Evolutionary conservation across 2,113 vertebrate species (phyloP).

Genomic region (Lonchura striata): DNA sequence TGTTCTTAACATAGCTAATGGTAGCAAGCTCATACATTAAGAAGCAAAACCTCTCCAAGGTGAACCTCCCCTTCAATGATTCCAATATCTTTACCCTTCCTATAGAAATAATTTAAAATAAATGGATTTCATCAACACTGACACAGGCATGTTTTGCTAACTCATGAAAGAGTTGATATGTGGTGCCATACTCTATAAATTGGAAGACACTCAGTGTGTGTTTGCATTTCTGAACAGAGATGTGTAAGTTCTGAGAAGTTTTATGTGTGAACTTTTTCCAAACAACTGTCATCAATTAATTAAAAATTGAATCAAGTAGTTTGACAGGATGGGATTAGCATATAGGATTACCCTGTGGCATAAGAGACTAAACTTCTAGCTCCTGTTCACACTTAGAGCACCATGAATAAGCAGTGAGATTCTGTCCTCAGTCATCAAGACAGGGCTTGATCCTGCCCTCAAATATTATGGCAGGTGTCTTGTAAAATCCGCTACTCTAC

Average conservation of each 20-base stretch:
- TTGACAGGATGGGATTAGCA: not conserved
- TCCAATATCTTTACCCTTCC: not conserved
- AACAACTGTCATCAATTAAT: not conserved
- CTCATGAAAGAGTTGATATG: not conserved
- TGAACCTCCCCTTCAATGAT: not conserved
- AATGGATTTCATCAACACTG: not conserved
- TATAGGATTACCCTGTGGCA: not conserved
- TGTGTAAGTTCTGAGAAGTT: not conserved
- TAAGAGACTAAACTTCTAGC: not conserved
- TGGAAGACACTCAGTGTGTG: not conserved
- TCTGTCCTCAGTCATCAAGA: slow-evolving; percentile 28
- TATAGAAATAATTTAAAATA: not conserved
- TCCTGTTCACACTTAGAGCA: not conserved
- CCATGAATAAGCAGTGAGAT: slow-evolving; percentile 20
- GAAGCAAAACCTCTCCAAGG: not conserved
- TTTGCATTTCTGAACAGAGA: not conserved
- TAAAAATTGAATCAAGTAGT: not conserved
- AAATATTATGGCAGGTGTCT: slow-evolving; percentile 24
- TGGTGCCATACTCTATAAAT: not conserved
- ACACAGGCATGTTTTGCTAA: not conserved
- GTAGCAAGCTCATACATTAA: not conserved
- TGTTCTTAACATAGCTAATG: not conserved
- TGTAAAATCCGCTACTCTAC: slow-evolving; percentile 33
- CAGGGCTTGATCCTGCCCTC: slow-evolving; percentile 29
- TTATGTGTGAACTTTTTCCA: not conserved